A percentile compares a stretch with the other conserved stretches of the same genome.
phyloP scores from a whole-genome alignment of 2,797 vertebrate genomes.

The Potorous gilbertii region DNA sequence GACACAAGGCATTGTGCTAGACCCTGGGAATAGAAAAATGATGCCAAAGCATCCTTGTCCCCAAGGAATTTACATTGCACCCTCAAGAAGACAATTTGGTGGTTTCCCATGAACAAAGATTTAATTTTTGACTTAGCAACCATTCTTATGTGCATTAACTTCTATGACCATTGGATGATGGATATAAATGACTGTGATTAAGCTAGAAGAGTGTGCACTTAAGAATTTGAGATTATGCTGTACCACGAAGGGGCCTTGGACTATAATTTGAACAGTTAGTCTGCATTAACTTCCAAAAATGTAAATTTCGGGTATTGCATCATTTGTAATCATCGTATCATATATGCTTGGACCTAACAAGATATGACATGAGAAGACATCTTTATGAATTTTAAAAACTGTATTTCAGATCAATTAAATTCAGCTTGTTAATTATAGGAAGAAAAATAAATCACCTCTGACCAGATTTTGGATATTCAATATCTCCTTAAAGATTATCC shows the following conservation, averaged over 20 bases:
- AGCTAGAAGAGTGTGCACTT: neutral
- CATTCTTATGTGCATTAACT: neutral
- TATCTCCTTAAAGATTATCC: neutral
- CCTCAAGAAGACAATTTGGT: neutral
- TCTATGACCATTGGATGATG: neutral
- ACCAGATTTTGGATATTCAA: conserved; percentile 2
- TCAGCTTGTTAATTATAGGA: neutral
- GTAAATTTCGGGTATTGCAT: neutral
- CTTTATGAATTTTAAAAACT: neutral
- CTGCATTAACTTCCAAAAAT: neutral
- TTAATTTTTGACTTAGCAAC: neutral
- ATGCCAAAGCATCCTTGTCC: neutral
- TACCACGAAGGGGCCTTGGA: too few species aligned
- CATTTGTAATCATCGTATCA: neutral
- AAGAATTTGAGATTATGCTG: neutral
- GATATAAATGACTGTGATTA: neutral
- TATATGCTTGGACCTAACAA: neutral
- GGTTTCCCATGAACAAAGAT: neutral
- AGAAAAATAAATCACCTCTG: neutral
- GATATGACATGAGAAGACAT: neutral
- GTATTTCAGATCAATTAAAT: neutral
- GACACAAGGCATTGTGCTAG: neutral
- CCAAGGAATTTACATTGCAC: neutral
- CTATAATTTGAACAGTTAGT: neutral
- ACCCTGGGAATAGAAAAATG: neutral